A percentile compares a stretch with the other conserved stretches of the same genome.
phyloP scores from a whole-genome alignment of 2,113 vertebrate species.

The Equus quagga region DNA sequence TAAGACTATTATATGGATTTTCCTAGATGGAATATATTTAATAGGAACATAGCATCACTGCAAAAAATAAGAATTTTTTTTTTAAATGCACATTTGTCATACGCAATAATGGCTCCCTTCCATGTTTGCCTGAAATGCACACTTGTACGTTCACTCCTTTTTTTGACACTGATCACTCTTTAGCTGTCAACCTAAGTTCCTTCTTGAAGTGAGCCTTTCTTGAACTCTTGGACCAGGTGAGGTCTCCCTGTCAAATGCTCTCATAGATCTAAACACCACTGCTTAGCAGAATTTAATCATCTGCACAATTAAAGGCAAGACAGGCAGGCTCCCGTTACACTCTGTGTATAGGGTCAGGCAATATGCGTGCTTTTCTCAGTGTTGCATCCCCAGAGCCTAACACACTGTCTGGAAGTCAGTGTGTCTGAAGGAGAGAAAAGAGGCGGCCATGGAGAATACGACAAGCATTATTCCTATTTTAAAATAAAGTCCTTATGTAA shows the following conservation, averaged over 20 bases:
- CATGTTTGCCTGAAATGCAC: background rate
- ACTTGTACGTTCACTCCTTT: background rate
- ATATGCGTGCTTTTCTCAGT: background rate
- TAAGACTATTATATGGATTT: background rate
- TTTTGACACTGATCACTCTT: background rate
- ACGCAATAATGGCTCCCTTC: background rate
- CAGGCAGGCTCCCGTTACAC: too few species aligned
- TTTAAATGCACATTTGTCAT: background rate
- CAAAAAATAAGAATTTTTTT: background rate
- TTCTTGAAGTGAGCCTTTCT: background rate
- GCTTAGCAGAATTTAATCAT: background rate
- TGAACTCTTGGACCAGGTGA: background rate
- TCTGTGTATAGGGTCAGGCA: fast-evolving
- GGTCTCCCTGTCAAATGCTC: background rate
- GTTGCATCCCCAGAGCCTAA: background rate
- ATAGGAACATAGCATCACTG: background rate
- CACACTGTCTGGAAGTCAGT: background rate
- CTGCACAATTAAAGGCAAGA: background rate
- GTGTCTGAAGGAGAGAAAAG: background rate
- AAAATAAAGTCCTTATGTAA: background rate
- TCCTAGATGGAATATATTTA: conserved; percentile 7
- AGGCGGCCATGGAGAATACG: background rate
- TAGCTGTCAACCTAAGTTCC: background rate
- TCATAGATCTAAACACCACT: background rate
- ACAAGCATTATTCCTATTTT: background rate